Percentiles rank a stretch among this genome's conserved stretches.
phyloP scores from a whole-genome alignment of 2,797 vertebrate genomes.

The Alfaro cultratus region DNA sequence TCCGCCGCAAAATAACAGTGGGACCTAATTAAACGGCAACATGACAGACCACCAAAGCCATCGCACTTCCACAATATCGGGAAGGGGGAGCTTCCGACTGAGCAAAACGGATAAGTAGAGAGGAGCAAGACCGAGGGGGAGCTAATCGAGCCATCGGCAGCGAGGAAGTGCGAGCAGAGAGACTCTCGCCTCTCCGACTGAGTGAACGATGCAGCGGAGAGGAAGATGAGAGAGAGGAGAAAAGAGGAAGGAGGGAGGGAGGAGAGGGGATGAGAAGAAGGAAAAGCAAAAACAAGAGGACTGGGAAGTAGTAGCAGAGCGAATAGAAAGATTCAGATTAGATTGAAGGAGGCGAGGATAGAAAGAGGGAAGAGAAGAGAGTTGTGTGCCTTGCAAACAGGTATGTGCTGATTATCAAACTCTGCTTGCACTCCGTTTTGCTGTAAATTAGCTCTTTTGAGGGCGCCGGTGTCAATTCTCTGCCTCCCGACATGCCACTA shows the following conservation, averaged over 20 bases:
- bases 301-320: conserved; percentile 1
- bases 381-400: conserved; percentile 46
- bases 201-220: conserved; percentile 74
- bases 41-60: conserved; percentile 47
- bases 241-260: conserved; percentile 4
- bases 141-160: conserved; percentile 41
- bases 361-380: conserved; percentile 7
- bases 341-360: not conserved
- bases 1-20: conserved; percentile 22
- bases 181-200: conserved; percentile 73
- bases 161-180: conserved; percentile 62
- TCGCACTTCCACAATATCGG: conserved; percentile 35
- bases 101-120: conserved; percentile 33
- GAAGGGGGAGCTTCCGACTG: conserved; percentile 4
- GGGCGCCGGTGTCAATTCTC: conserved; percentile 54
- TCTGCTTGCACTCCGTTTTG: conserved; percentile 29
- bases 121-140: conserved; percentile 20
- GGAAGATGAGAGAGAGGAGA: conserved; percentile 56
- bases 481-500: conserved; percentile 23
- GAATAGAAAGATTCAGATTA: conserved; percentile 3
- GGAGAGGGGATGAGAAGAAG: conserved; percentile 31
- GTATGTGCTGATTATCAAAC: conserved; percentile 74
- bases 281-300: conserved; percentile 37
- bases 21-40: conserved; percentile 41
- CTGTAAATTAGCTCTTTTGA: conserved; percentile 59